Evolutionary conservation across 2,888 invertebrate genomes (phyloP).

Genomic region (Lithophane semibrunnea): DNA sequence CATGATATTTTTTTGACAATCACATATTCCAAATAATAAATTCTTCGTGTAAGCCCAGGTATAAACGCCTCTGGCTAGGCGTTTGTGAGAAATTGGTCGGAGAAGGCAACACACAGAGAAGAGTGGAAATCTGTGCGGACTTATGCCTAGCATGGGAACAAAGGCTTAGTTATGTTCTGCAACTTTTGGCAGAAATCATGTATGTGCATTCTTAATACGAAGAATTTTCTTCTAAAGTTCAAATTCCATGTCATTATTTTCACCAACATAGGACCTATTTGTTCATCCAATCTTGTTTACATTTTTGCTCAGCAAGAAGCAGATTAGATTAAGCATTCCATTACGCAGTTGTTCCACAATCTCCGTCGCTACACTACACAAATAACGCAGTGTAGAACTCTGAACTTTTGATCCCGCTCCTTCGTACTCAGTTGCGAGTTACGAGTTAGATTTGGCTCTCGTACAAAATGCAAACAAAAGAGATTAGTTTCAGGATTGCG

Average conservation of each 20-base stretch:
- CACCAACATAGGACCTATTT: constrained; percentile 16
- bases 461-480: constrained; percentile 84
- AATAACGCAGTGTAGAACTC: constrained; percentile 59
- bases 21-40: not conserved
- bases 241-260: constrained; percentile 13
- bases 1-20: not conserved
- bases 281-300: constrained; percentile 26
- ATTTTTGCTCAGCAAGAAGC: constrained; percentile 35
- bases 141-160: too few species aligned
- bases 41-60: not conserved
- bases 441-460: constrained; percentile 76
- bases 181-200: not conserved
- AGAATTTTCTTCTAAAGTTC: not conserved
- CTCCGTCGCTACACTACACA: constrained; percentile 47
- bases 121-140: too few species aligned
- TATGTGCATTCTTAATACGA: not conserved
- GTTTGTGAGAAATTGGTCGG: too few species aligned
- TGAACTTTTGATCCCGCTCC: constrained; percentile 72
- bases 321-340: constrained; percentile 58
- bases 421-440: constrained; percentile 77
- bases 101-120: too few species aligned
- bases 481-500: constrained; percentile 83
- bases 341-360: constrained; percentile 53
- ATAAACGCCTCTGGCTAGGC: too few species aligned
- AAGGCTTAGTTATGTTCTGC: too few species aligned